These are phyloP conservation scores for Onychomys arenicola DNA, from an alignment of 2,797 vertebrate species.

Conservation along the genomic window DNA sequence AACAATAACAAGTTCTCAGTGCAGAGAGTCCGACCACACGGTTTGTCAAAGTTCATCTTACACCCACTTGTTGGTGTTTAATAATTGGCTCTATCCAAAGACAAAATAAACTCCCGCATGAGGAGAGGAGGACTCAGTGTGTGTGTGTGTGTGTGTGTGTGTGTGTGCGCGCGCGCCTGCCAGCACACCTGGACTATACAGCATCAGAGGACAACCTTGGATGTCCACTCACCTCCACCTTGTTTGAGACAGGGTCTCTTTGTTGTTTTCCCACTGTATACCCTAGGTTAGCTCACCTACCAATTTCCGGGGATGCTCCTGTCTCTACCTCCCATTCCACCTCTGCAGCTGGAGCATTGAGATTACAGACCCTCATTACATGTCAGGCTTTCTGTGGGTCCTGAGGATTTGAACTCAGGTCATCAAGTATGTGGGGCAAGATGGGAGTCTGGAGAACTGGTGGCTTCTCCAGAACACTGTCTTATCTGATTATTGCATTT, in stretches of 20 bases:
- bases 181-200: background rate
- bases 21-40: accelerated
- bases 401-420: background rate
- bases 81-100: background rate
- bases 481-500: background rate
- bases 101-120: background rate
- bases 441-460: background rate
- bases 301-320: background rate
- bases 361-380: background rate
- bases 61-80: background rate
- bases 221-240: background rate
- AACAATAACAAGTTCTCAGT: background rate
- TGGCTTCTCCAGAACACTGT: background rate
- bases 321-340: background rate
- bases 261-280: background rate
- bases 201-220: background rate
- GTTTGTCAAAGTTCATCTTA: background rate
- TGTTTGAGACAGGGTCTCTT: background rate
- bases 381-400: background rate
- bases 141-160: background rate
- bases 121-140: background rate
- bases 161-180: too few species aligned
- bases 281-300: background rate
- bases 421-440: background rate
- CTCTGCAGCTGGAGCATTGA: background rate